Evolutionary conservation across 2,888 invertebrate genomes (phyloP), one percentile per base, ranked within the genome.

Genomic region (Halictus quadricinctus): DNA sequence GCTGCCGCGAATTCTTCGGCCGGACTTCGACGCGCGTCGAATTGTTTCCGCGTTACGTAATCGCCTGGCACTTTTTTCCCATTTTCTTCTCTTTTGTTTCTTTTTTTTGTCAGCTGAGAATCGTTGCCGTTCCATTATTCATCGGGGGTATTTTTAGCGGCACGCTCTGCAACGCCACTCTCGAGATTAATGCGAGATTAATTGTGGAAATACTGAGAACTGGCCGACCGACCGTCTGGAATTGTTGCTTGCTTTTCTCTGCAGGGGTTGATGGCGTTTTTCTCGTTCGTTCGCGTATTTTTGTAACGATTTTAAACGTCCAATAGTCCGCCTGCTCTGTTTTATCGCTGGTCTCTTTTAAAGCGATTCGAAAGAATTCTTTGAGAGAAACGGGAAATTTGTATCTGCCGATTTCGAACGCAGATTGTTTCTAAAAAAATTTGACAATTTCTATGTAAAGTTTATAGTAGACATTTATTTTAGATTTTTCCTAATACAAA

Each of bases 31-130:
- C 85, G 74, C 80, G 79, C 80, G 70, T 85, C 64, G 85, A 76
- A 85, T 85, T 85, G 85, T 85, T 85, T 77, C 80, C 76, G 54
- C 76, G 66, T 84, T 84, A 72, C 79, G 75, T 75, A 84, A 84
- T 64, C 84, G 70, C 41, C 36, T n/a, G 7, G 8, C 18, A 6
- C 15, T 66, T 82, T 82, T 64, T 46, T 66, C 43, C 25, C 74
- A 18, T 64, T 60, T 72, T 12, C 66, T 66, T 36, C 29, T 83
- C 72, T 72, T 43, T 60, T 54, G 36, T 81, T 29, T 46, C 25
- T 36, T 36, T 25, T n/a, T 60, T 72, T 54, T 58, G 72, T 50
- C 18, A 4, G 43, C 46, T 48, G 54, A 29, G 84, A 84, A 66
- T 64, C 79, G 84, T 66, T 50, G 29, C 58, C 76, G 73, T 46